Conservation (phyloP, 2,113 vertebrate species). For the Rafetus swinhoei region DNA sequence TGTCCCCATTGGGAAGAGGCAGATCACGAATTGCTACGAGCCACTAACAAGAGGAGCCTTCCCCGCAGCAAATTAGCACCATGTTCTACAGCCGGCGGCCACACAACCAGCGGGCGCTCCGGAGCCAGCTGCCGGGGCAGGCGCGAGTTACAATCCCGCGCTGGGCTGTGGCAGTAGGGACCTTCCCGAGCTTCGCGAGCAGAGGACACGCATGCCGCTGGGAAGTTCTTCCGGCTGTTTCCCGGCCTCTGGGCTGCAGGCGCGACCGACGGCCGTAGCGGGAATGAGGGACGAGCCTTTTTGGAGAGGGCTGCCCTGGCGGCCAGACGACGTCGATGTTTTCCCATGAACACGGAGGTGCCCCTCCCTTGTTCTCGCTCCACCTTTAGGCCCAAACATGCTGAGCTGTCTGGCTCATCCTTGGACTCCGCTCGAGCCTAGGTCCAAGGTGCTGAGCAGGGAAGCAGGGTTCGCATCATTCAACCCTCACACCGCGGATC, state of each 20-base stretch:
- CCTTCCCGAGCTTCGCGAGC: slow-evolving; percentile 42
- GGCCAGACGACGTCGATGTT: not conserved
- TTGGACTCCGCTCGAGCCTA: not conserved
- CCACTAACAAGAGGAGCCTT: slow-evolving; percentile 77
- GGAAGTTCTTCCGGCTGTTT: slow-evolving; percentile 34
- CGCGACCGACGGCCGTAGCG: not conserved
- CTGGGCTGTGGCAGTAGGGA: not conserved
- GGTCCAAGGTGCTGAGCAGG: not conserved
- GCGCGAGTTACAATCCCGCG: slow-evolving; percentile 58
- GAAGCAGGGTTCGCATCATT: not conserved
- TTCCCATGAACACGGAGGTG: slow-evolving; percentile 10
- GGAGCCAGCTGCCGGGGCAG: slow-evolving; percentile 55
- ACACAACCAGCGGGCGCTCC: slow-evolving; percentile 71
- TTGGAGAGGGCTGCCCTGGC: slow-evolving; percentile 19
- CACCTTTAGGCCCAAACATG: not conserved
- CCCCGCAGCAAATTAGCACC: slow-evolving; percentile 73
- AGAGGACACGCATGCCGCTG: slow-evolving; percentile 48
- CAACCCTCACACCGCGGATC: slow-evolving; percentile 10
- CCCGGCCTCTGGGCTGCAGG: not conserved
- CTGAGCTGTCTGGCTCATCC: not conserved
- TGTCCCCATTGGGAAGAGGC: slow-evolving; percentile 54
- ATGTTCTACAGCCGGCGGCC: slow-evolving; percentile 68
- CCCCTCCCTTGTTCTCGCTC: not conserved
- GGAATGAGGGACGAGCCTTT: not conserved
- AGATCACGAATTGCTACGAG: slow-evolving; percentile 70